Conservation (phyloP, 2,113 vertebrate genomes). For the Paratilapia polleni region DNA sequence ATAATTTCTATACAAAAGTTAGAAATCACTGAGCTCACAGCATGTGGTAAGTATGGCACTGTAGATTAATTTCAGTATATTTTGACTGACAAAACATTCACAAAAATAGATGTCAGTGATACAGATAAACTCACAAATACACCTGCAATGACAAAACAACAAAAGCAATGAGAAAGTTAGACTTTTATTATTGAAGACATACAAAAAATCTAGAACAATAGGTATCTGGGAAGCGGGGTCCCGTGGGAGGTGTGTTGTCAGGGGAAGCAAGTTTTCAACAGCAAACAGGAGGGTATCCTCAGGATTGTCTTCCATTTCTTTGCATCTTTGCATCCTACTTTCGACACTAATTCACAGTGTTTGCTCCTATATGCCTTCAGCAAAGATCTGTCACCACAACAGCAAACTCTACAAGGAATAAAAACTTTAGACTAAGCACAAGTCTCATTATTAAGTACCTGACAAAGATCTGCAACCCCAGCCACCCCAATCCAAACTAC, state of each 20-base stretch:
- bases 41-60: not conserved
- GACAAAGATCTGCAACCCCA: conserved; percentile 16
- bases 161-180: conserved; percentile 4
- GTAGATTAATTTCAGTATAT: not conserved
- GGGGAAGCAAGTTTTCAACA: conserved; percentile 2
- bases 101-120: not conserved
- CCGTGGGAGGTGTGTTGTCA: not conserved
- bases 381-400: conserved; percentile 9
- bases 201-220: not conserved
- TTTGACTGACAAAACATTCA: not conserved
- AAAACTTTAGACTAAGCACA: conserved; percentile 33
- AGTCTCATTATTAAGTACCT: conserved; percentile 24
- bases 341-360: not conserved
- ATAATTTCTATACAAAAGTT: not conserved
- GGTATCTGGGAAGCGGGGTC: not conserved
- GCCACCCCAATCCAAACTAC: not conserved
- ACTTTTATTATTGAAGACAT: not conserved
- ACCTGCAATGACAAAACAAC: not conserved
- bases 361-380: not conserved
- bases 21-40: not conserved
- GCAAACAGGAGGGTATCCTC: conserved; percentile 31
- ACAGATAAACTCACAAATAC: not conserved
- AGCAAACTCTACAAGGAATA: not conserved
- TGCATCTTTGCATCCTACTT: not conserved
- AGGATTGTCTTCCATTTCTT: not conserved